These are phyloP conservation scores for Tenthredo scrophulariae DNA, from an alignment of 2,888 invertebrate genomes.

Conservation along the genomic window DNA sequence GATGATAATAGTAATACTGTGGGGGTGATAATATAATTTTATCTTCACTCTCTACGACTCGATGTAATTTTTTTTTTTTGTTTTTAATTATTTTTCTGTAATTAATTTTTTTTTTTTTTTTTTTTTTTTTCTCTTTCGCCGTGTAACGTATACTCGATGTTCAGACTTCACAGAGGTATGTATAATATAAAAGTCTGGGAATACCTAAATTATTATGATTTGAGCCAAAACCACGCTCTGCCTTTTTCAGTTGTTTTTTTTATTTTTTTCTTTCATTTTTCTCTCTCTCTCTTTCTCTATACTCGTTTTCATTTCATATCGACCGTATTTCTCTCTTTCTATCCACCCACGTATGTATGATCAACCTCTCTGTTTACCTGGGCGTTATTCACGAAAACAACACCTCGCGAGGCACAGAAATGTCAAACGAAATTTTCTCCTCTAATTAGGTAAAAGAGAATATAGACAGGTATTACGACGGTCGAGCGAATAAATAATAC, in stretches of 20 bases:
- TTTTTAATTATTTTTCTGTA: neutral
- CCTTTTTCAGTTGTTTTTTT: neutral
- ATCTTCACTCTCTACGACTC: neutral
- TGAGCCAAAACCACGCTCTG: neutral
- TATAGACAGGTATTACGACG: neutral
- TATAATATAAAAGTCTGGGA: neutral
- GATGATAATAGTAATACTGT: neutral
- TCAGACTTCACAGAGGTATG: neutral
- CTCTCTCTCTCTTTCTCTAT: neutral
- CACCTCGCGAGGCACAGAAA: neutral
- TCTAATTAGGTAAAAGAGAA: neutral
- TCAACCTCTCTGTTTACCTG: conserved; percentile 24
- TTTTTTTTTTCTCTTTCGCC: neutral
- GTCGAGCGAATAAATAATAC: neutral
- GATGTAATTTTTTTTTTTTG: neutral
- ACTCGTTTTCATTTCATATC: neutral
- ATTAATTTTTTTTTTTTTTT: neutral
- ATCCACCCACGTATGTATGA: neutral
- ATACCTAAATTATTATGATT: conserved; percentile 2
- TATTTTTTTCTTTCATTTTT: neutral
- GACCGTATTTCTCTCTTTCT: neutral
- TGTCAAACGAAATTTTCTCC: neutral
- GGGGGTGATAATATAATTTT: neutral
- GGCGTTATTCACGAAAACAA: neutral
- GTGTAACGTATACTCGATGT: neutral